A percentile compares a stretch with the other conserved stretches of the same genome.
Conservation (phyloP, 30 jellyfish, hydroid and myxozoan species). For the Aurelia aurita complex sp. Pacific region DNA sequence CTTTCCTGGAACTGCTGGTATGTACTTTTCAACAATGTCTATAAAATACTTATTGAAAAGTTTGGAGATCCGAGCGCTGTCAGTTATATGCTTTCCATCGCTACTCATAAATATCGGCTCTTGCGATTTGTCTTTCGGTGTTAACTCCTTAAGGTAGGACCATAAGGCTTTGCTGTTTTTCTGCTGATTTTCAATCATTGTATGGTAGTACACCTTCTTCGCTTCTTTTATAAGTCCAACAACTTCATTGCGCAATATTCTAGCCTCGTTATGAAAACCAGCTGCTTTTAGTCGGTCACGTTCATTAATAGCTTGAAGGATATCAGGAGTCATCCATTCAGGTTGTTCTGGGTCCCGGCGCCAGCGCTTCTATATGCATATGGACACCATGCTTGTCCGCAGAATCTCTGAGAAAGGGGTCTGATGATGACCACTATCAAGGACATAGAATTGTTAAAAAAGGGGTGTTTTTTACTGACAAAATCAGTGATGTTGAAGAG, state of each 20-base stretch:
- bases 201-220: constrained; percentile 11
- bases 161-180: constrained; percentile 25
- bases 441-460: too few relatives aligned
- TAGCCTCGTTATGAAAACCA: constrained; percentile 18
- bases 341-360: neutral
- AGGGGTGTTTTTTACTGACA: too few relatives aligned
- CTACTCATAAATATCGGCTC: constrained; percentile 10
- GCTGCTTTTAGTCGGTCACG: constrained; percentile 33
- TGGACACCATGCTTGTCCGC: too few relatives aligned
- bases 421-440: too few relatives aligned
- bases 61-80: too few relatives aligned
- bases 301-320: constrained; percentile 18
- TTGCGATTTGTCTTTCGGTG: constrained; percentile 9
- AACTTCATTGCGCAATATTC: constrained; percentile 33
- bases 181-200: constrained; percentile 29
- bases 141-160: constrained; percentile 4
- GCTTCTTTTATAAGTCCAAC: constrained; percentile 27
- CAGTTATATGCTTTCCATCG: neutral
- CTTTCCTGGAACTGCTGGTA: too few relatives aligned
- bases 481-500: too few relatives aligned
- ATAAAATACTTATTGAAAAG: too few relatives aligned
- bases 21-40: too few relatives aligned
- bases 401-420: too few relatives aligned
- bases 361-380: too few relatives aligned
- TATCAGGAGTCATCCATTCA: constrained; percentile 51